phyloP scores from a whole-genome alignment of 2,797 vertebrate species.

The Harpagifer antarcticus region DNA sequence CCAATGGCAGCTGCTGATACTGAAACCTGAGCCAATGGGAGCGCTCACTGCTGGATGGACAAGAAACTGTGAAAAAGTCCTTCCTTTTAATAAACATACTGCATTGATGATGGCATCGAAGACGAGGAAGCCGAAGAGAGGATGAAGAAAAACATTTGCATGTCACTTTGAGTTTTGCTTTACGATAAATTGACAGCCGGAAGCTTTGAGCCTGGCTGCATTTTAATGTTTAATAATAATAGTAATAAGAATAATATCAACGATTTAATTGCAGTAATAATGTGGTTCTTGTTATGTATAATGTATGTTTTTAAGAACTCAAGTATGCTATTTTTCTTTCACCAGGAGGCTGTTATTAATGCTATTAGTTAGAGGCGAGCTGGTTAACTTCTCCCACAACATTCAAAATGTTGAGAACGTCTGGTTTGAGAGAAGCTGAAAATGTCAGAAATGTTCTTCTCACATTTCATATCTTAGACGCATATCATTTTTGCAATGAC shows the following conservation, averaged over 20 bases:
- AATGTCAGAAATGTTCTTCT: conserved; percentile 24
- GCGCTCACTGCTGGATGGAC: background rate
- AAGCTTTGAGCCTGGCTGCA: conserved; percentile 64
- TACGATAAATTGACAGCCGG: conserved; percentile 65
- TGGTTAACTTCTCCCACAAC: conserved; percentile 37
- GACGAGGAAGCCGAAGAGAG: conserved; percentile 3
- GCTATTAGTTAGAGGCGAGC: conserved; percentile 46
- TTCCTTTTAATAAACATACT: conserved; percentile 49
- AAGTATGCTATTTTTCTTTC: conserved; percentile 63
- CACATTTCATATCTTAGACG: conserved; percentile 41
- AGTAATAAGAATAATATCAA: conserved; percentile 70
- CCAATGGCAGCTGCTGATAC: conserved; percentile 69
- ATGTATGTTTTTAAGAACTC: conserved; percentile 68
- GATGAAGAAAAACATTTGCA: conserved; percentile 59
- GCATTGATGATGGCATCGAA: conserved; percentile 41
- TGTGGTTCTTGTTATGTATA: conserved; percentile 74
- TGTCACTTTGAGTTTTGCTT: conserved; percentile 70
- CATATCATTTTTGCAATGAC: conserved; percentile 33
- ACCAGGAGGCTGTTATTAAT: conserved; percentile 39
- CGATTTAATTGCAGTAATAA: conserved; percentile 71
- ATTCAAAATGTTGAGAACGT: conserved; percentile 25
- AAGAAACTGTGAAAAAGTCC: conserved; percentile 56
- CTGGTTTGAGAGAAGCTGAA: conserved; percentile 33
- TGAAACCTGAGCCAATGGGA: conserved; percentile 64
- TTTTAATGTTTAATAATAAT: conserved; percentile 71